Conservation (phyloP, 2,113 vertebrate species). For the Neodontobutis hainanensis region DNA sequence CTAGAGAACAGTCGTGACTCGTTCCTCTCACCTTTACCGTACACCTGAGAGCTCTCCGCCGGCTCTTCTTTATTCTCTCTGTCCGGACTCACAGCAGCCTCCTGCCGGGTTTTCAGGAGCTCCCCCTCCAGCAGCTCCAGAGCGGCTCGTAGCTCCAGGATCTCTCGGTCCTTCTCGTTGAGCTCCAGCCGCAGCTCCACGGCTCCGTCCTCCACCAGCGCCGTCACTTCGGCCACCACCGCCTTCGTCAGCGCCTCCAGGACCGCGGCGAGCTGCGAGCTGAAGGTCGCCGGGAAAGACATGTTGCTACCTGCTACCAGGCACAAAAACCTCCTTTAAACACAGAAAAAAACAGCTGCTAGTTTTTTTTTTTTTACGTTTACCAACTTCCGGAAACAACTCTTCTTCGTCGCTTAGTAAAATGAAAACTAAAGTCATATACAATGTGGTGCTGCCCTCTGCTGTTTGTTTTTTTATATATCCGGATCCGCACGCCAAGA, state of each 20-base stretch:
- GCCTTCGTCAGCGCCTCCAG: slow-evolving; percentile 72
- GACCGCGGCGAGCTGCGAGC: slow-evolving; percentile 64
- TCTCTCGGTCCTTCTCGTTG: slow-evolving; percentile 62
- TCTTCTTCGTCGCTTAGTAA: background rate
- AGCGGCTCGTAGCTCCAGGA: slow-evolving; percentile 61
- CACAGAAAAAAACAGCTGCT: background rate
- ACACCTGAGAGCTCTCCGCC: background rate
- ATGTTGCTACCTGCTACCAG: slow-evolving; percentile 28
- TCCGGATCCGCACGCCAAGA: too few species aligned
- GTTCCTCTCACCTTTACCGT: slow-evolving; percentile 23
- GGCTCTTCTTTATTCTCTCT: slow-evolving; percentile 3
- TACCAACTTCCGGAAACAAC: slow-evolving; percentile 43
- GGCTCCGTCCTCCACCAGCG: slow-evolving; percentile 64
- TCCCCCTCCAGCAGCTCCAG: slow-evolving; percentile 53
- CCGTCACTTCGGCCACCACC: slow-evolving; percentile 73
- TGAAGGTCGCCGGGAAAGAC: slow-evolving; percentile 52
- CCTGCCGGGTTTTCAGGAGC: slow-evolving; percentile 35
- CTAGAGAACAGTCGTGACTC: too few species aligned
- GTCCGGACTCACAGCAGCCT: slow-evolving; percentile 1
- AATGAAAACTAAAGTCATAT: too few species aligned
- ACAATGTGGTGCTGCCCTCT: background rate
- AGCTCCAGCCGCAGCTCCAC: slow-evolving; percentile 68
- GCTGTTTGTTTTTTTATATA: background rate
- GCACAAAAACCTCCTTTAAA: too few species aligned
- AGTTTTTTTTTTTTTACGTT: slow-evolving; percentile 41